Base-by-base conservation (phyloP, 2,113 vertebrate genomes). In the Mormoops blainvillei region DNA sequence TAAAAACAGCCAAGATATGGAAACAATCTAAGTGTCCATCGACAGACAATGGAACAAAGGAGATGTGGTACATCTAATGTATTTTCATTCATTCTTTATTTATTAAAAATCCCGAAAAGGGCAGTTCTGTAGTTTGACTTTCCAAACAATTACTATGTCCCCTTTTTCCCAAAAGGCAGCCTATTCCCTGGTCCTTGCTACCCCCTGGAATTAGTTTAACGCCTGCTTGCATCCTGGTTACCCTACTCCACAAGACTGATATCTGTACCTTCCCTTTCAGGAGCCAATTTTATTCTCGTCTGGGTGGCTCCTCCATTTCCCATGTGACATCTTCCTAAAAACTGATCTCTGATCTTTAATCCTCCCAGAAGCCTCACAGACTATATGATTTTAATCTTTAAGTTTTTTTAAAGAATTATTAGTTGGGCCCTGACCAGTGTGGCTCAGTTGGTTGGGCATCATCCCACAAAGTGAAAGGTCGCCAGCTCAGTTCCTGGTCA, bases 81-180 rank as follows among this genome's bases (percentile, higher is more conserved):
- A 43, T 41, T 80, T 36, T 93, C 24, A 68, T 70, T 88, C 24
- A 5, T 73, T 33, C 18, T 56, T 67, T 36, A 41, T 87, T 96
- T 67, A 41, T 63, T 89, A 31, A 70, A 89, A 81, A n/a, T 26
- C 26, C 54, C 41, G n/a, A 81, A 95, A 94, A 81, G 24, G 24
- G 11, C 14, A 80, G 36, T 26, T 89, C 67, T 43, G 7, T 45
- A 33, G 15, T 65, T 77, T 50, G 36, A 71, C 67, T 81, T 95
- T 50, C 33, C 43, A 96, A 94, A 81, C 18, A 38, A 78, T 26
- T 45, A 67, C 63, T 68, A 12, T 45, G 85, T 81, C 67, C 65
- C 8, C 13, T n/a, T 56, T 54, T 82, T n/a, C 78, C 28, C 16
- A 50, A 38, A 83, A 96, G 38, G 31, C 43, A 68, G 16, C 20